phyloP scores from a whole-genome alignment of 2,888 invertebrate species.

The Mimachlamys varia region DNA sequence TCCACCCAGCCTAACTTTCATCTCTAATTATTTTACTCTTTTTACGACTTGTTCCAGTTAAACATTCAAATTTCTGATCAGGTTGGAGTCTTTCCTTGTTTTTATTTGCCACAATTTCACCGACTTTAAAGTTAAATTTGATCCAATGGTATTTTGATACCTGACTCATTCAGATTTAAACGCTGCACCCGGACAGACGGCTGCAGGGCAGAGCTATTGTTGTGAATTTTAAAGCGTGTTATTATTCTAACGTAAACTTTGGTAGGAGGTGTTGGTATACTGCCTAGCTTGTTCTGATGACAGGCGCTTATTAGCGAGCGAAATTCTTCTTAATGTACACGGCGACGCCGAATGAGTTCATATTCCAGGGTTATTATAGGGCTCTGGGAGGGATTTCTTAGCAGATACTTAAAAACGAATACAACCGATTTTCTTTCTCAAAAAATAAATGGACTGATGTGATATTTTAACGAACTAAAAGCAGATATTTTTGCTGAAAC shows the following conservation, averaged over 20 bases:
- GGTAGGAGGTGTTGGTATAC: neutral
- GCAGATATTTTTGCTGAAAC: no score
- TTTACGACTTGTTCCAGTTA: neutral
- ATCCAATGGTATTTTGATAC: conserved; percentile 11
- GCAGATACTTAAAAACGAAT: neutral
- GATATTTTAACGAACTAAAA: neutral
- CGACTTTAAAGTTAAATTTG: neutral
- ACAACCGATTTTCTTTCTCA: neutral
- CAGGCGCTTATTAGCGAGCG: neutral
- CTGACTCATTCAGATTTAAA: neutral
- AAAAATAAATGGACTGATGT: neutral
- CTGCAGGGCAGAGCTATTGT: conserved; percentile 2
- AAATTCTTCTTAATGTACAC: neutral
- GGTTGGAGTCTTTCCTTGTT: neutral
- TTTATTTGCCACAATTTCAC: neutral
- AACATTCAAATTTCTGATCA: neutral
- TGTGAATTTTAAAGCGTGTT: neutral
- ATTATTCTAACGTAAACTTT: neutral
- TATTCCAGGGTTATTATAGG: neutral
- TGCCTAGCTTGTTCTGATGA: neutral
- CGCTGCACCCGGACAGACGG: conserved; percentile 2
- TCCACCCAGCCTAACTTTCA: neutral
- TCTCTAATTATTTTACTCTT: neutral
- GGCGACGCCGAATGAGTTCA: neutral
- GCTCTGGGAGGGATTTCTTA: neutral